phyloP scores from a whole-genome alignment of 2,797 vertebrate genomes.

The Acipenser ruthenus region DNA sequence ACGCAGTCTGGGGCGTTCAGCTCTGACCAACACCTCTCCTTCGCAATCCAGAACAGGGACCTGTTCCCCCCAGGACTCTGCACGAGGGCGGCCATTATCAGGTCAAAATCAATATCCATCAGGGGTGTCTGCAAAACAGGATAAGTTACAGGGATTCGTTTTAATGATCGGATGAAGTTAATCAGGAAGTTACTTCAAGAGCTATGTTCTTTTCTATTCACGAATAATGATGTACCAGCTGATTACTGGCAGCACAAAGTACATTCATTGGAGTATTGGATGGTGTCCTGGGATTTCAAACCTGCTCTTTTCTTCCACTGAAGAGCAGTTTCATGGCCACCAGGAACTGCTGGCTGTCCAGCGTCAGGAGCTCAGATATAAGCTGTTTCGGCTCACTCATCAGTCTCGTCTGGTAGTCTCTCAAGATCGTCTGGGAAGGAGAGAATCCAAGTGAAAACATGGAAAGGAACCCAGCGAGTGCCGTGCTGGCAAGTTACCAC shows the following conservation, averaged over 20 bases:
- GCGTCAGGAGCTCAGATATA: constrained; percentile 43
- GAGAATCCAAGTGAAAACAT: neutral
- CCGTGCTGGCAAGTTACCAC: neutral
- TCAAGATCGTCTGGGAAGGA: constrained; percentile 45
- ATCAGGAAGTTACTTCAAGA: too few relatives aligned
- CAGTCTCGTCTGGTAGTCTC: constrained; percentile 45
- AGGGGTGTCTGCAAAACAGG: constrained; percentile 14
- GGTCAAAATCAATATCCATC: constrained; percentile 38
- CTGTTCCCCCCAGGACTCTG: constrained; percentile 60
- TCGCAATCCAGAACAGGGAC: constrained; percentile 51
- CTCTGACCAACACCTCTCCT: constrained; percentile 55
- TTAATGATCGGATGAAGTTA: too few relatives aligned
- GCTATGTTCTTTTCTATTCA: too few relatives aligned
- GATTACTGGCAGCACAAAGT: too few relatives aligned
- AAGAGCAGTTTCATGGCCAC: constrained; percentile 55
- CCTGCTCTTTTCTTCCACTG: constrained; percentile 36
- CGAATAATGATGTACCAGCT: too few relatives aligned
- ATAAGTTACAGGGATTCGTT: too few relatives aligned
- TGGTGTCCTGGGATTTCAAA: neutral
- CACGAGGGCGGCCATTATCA: constrained; percentile 42
- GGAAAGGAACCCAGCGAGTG: constrained; percentile 1
- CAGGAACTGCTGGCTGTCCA: constrained; percentile 48
- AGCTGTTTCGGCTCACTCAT: constrained; percentile 53
- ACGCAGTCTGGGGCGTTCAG: constrained; percentile 56
- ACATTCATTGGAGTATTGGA: too few relatives aligned